These are phyloP conservation scores for Colostygia pectinataria DNA, from an alignment of 2,888 invertebrate species.

Conservation along the genomic window DNA sequence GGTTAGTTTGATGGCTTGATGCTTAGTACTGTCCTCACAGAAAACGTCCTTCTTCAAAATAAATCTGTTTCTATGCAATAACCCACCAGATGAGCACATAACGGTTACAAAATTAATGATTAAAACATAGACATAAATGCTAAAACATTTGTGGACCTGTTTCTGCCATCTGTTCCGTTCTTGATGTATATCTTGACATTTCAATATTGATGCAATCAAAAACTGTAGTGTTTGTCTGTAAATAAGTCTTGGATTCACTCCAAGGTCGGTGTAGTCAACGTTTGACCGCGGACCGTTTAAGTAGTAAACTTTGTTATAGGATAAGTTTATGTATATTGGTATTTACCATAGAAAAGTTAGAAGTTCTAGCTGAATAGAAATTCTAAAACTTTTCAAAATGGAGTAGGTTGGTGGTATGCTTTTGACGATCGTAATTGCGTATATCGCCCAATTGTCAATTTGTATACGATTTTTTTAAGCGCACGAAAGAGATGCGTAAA, in stretches of 20 bases:
- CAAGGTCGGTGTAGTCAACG: constrained; percentile 11
- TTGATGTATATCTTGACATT: constrained; percentile 22
- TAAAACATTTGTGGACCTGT: constrained; percentile 28
- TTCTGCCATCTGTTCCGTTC: constrained; percentile 27
- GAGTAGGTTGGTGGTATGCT: too few species aligned
- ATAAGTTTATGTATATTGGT: background rate
- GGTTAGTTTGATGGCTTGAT: too few species aligned
- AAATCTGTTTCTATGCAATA: constrained; percentile 25
- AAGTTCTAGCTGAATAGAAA: too few species aligned
- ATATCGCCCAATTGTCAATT: too few species aligned
- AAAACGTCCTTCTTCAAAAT: constrained; percentile 22
- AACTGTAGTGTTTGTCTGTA: constrained; percentile 23
- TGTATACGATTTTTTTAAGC: too few species aligned
- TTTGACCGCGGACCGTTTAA: constrained; percentile 2
- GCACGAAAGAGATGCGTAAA: too few species aligned
- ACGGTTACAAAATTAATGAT: constrained; percentile 35
- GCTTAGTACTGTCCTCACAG: too few species aligned
- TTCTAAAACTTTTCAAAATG: too few species aligned
- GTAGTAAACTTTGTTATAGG: background rate
- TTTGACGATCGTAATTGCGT: too few species aligned
- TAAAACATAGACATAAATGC: constrained; percentile 33
- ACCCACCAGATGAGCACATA: constrained; percentile 22
- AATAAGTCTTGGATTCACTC: constrained; percentile 9
- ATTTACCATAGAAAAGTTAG: too few species aligned
- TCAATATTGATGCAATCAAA: constrained; percentile 20